Base-by-base conservation (phyloP, 2,797 vertebrate species). In the Hippocampus kuda region DNA sequence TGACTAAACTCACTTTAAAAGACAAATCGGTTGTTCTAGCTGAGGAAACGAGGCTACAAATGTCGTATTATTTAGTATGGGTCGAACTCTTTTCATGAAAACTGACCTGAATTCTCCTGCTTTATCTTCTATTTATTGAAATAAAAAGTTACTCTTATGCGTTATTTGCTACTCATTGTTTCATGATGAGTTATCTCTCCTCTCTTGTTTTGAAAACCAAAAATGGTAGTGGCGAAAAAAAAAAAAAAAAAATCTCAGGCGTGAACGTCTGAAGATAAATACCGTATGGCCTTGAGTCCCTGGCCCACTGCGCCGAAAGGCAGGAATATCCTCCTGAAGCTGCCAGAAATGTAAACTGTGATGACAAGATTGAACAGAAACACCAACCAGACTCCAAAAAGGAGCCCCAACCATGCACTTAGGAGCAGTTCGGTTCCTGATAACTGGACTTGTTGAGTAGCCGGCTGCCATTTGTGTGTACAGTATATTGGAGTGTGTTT, bases 291-390 rank as follows among this genome's bases (percentile, higher is more conserved):
- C 30, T 38, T 63, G 12, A 63, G 38, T 12, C 20, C 4, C 26
- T 41, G 34, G 59, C 30, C 30, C 1, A 63, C 22, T 41, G 20
- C 38, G 42, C 61, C 61, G 1, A 63, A 63, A 63, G 38, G 38
- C 15, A 34, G 57, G 20, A 34, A 60, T 34, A 60, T 34, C 22
- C 20, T 46, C n/a, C 62, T 18, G n/a, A 24, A 65, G 41, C 42
- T 24, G 62, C 38, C n/a, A 44, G n/a, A 65, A 65, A 65, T 65
- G 41, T 46, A 65, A 65, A 65, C 61, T 63, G 61, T 63, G 20
- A 63, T 63, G 61, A 63, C 38, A 60, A 34, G 61, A 42, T 63
- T n/a, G 9, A 63, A 63, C 61, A 63, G 38, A n/a, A 63, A 63
- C 61, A 63, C 34, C 38, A 12, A 63, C 20, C 38, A 63, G 61